Evolutionary conservation across 2,113 vertebrate species (phyloP), one percentile per base, ranked within the genome.

Genomic region (Cervus canadensis): DNA sequence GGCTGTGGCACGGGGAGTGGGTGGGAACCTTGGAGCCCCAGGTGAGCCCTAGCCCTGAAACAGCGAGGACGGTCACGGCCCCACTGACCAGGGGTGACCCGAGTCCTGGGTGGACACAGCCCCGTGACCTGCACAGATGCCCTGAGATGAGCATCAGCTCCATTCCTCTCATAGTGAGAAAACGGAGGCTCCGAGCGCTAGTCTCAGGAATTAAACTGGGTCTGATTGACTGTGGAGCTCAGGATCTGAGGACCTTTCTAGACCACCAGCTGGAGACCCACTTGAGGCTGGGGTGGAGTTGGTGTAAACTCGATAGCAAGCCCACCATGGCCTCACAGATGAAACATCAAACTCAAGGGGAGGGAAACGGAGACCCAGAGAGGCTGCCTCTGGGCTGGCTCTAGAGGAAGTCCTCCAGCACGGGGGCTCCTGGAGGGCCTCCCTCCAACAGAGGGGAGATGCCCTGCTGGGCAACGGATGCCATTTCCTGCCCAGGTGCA

Each of bases 51-150:
- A 25, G 33, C 3, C 50, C 7, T 28, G 64, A 40, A 33, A 6
- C 10, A 16, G 54, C 0, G 6, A n/a, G 40, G 48, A 67, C 1
- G 40, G 52, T 48, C 11, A 11, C 0, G 1, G 79, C 2, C 26
- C 54, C 30, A 6, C 74, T 4, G 3, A 30, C 43, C 79, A 26
- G 40, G n/a, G 64, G 74, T 56, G 93, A n/a, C 36, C 33, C 0
- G 2, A 6, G 74, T 25, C n/a, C 56, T 4, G 28, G 33, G n/a
- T 48, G 19, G 36, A 54, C 6, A 1, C 16, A 60, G 60, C 78
- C 62, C 83, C 1, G 40, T 7, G 13, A 48, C 45, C 86, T 59
- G 78, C 15, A 21, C 28, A 16, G 5, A 36, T 0, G 2, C 79
- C 64, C 43, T 0, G 0, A 60, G 52, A n/a, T 1, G 12, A 8